A percentile compares a stretch with the other conserved stretches of the same genome.
These are phyloP conservation scores for Erpetoichthys calabaricus DNA, from an alignment of 2,797 vertebrate species.

Conservation along the genomic window DNA sequence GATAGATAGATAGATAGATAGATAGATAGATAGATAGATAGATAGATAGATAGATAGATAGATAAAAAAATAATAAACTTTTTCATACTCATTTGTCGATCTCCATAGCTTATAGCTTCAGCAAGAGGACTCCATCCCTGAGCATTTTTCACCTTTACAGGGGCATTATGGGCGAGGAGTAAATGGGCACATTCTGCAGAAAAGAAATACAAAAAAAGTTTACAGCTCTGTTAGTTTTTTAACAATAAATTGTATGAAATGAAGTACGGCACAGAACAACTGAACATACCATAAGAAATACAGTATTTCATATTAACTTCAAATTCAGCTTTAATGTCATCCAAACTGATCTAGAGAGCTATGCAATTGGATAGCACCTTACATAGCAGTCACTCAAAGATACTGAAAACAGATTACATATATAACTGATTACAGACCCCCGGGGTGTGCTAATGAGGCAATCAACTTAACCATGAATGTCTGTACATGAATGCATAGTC, in stretches of 20 bases:
- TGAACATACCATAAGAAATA: not conserved
- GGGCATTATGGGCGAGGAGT: slow-evolving; percentile 95
- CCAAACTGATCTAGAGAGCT: not conserved
- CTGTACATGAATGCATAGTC: too few species aligned
- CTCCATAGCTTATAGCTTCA: slow-evolving; percentile 97
- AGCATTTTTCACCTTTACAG: slow-evolving; percentile 98
- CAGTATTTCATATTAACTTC: not conserved
- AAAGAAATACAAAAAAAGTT: slow-evolving; percentile 14
- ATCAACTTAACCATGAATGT: too few species aligned
- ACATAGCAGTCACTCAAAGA: not conserved
- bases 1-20: too few species aligned
- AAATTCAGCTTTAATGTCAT: not conserved
- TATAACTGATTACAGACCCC: too few species aligned
- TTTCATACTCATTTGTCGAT: slow-evolving; percentile 93
- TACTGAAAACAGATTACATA: not conserved
- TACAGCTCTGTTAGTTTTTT: slow-evolving; percentile 7
- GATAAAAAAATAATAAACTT: not conserved
- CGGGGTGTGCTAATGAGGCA: too few species aligned
- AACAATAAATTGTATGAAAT: slow-evolving; percentile 9
- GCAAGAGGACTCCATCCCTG: slow-evolving; percentile 98
- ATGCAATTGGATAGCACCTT: not conserved
- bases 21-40: too few species aligned
- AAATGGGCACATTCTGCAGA: slow-evolving; percentile 92
- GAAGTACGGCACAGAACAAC: slow-evolving; percentile 2
- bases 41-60: not conserved